These are phyloP conservation scores for Drosophila tani DNA, from an alignment of 1,140 invertebrate genomes.

Conservation along the genomic window DNA sequence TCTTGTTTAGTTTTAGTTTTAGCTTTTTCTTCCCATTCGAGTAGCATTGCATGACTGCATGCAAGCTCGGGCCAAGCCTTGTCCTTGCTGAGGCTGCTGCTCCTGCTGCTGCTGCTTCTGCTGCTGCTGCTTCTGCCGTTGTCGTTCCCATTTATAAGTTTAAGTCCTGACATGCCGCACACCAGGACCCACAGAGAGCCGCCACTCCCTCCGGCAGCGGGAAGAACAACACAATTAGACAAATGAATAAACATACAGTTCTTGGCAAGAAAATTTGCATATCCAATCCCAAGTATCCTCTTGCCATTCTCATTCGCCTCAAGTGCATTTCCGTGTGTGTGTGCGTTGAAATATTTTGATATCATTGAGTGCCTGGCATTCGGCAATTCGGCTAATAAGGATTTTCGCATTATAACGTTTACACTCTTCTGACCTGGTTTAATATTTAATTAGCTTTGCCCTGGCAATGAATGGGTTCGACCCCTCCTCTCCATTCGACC, in stretches of 20 bases:
- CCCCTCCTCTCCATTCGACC: no score
- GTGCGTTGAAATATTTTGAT: constrained; percentile 36
- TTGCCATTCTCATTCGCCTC: constrained; percentile 5
- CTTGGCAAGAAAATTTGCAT: constrained; percentile 40
- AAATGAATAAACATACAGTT: constrained; percentile 69
- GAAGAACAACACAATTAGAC: constrained; percentile 73
- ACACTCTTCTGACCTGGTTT: constrained; percentile 59
- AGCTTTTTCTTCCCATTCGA: constrained; percentile 46
- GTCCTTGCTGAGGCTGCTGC: constrained; percentile 55
- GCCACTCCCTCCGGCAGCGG: constrained; percentile 13
- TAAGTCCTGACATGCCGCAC: constrained; percentile 63
- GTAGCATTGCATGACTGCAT: constrained; percentile 79
- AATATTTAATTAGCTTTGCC: constrained; percentile 73
- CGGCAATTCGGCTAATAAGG: constrained; percentile 52
- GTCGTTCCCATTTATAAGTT: constrained; percentile 71
- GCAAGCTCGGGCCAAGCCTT: constrained; percentile 58
- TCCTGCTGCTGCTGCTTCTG: constrained; percentile 9
- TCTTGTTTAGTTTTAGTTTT: constrained; percentile 66
- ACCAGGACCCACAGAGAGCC: constrained; percentile 38
- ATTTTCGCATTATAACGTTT: constrained; percentile 59
- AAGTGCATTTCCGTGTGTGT: constrained; percentile 38
- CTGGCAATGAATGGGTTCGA: constrained; percentile 44
- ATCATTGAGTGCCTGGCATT: constrained; percentile 21
- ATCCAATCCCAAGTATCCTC: constrained; percentile 9
- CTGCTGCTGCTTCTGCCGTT: constrained; percentile 34